Percentiles rank a stretch among this genome's conserved stretches.
These are phyloP conservation scores for Ovis canadensis DNA, from an alignment of 2,113 vertebrate genomes.

Conservation along the genomic window DNA sequence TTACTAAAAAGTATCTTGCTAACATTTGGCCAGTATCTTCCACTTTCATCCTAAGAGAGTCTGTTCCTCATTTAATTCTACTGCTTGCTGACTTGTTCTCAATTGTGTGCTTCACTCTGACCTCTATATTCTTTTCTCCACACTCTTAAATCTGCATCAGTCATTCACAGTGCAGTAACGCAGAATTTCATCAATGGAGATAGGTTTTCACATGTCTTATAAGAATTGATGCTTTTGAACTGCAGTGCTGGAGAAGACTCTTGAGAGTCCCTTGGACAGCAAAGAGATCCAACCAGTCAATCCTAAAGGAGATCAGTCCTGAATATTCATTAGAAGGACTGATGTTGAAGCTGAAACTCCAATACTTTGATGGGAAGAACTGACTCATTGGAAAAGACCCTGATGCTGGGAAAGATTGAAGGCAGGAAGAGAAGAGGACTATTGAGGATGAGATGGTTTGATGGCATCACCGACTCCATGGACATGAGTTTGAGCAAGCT, in stretches of 20 bases:
- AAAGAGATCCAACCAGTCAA: background rate
- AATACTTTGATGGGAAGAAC: background rate
- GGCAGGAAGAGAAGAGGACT: background rate
- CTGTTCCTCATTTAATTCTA: background rate
- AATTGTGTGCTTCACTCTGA: background rate
- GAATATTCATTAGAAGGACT: background rate
- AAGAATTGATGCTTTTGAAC: background rate
- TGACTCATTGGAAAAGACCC: background rate
- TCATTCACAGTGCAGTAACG: background rate
- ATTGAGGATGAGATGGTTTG: background rate
- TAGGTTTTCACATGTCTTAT: background rate
- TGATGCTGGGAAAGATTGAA: background rate
- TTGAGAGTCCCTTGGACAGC: background rate
- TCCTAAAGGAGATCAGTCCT: background rate
- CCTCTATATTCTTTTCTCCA: background rate
- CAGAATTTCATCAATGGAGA: background rate
- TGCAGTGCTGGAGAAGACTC: background rate
- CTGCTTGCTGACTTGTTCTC: background rate
- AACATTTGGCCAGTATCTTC: background rate
- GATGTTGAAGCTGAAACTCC: background rate
- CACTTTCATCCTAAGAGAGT: background rate
- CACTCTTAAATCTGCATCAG: background rate
- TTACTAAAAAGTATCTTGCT: slow-evolving; percentile 9
- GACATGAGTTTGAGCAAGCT: background rate
- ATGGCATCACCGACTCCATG: background rate